Base-by-base conservation (phyloP, 2,113 vertebrate species). In the Mobula birostris region DNA sequence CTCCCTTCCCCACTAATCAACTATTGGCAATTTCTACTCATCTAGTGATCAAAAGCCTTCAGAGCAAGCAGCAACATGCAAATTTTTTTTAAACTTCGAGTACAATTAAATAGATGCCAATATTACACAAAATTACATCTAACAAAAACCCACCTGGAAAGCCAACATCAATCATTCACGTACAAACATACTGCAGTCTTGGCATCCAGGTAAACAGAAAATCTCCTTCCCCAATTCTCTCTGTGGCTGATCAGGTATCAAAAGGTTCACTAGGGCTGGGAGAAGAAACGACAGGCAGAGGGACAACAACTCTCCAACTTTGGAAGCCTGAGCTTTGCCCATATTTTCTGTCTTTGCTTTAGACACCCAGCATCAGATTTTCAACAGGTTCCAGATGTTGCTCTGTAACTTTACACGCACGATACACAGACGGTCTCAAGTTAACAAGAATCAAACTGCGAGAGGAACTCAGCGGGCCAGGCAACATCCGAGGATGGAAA, bases 361-460 rank as follows among this genome's bases (percentile, higher is more conserved):
- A 70, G 8, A 70, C 17, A 15, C 17, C 68, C 7, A 70, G 68
- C 68, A 17, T 70, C 68, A 17, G 68, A 70, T 70, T 70, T 70
- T 70, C 68, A 92, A 40, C 68, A 92, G 2, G 32, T 92, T 70
- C 68, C 68, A 92, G 90, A 92, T 92, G 90, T 92, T 40, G 32
- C n/a, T 58, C 87, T 32, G 29, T 61, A 91, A 91, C 87, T 48
- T 92, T 72, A 29, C 17, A 21, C 15, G 40, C 79, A 36, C 36
- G 32, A 21, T 2, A 5, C 1, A 14, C 11, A 24, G 24, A 7
- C n/a, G 4, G 3, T 48, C 48, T 48, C 48, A 48, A 48, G 48
- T 1, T 2, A 48, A 48, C 48, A 48, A 48, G 48, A 48, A 48
- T 48, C 48, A 48, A 48, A 48, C 48, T 48, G 48, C 48, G 48